Base-by-base conservation (phyloP, 2,888 invertebrate genomes). In the Cyrtodaria siliqua region DNA sequence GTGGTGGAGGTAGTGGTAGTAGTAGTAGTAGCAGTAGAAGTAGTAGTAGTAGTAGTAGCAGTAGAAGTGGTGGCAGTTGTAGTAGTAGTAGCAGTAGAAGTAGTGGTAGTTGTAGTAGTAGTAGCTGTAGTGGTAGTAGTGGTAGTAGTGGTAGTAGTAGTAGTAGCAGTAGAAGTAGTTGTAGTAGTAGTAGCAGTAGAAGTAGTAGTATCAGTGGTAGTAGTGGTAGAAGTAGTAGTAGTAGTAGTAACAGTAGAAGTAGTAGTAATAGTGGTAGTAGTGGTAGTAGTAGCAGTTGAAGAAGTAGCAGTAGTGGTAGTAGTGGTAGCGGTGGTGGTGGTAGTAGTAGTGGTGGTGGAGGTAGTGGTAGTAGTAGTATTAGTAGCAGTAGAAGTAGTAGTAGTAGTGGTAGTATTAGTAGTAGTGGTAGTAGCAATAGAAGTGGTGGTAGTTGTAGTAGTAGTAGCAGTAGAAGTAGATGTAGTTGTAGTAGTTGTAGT, bases 171-270 rank as follows among this genome's bases (percentile, higher is more conserved):
- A 56, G 56, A 16, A 33, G 56, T 56, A 56, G 56, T 56, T 12
- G 56, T 56, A 56, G 56, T 56, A 56, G 56, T 56, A 56, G 33
- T 56, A 56, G 56, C 29, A 56, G 56, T 56, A 56, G 56, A 29
- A 56, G 56, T 33, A 56, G 56, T 56, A 56, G 56, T 56, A 38
- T 27, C 29, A 56, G 56, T 56, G 29, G 56, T 33, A 56, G 56
- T 56, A 56, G 56, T 33, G 29, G 38, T n/a, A 33, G 56, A n/a
- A 29, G 56, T 33, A 56, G 56, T 56, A 56, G 38, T 56, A 56
- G 56, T 56, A 56, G 33, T 56, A 56, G 56, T 56, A 56, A 33
- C 29, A 56, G 56, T 33, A 27, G 33, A 29, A 56, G 56, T 42
- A 44, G 47, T 23, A 44, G 56, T 56, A 56, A 33, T 56, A 56